Evolutionary conservation across 2,113 vertebrate species (phyloP), one percentile per base, ranked within the genome.

Genomic region (Gracilinanus agilis): DNA sequence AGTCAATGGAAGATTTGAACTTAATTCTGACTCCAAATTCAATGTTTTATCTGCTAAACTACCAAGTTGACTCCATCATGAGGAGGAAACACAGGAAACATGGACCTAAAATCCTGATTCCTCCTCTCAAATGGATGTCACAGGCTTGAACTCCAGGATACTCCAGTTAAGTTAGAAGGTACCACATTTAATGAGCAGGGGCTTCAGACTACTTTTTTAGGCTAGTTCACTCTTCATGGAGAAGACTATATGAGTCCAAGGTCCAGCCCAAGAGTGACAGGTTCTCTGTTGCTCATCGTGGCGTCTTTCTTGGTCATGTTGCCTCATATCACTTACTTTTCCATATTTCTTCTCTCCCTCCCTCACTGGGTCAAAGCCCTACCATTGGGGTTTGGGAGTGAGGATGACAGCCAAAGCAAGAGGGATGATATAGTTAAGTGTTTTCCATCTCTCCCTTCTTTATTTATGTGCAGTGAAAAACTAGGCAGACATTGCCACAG

Each of bases 371-470:
- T 16, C 67, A 40, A 83, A 23, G 67, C 21, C 67, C 19, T 11
- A 2, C 34, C 2, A 83, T 40, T 83, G 67, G n/a, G 67, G n/a
- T 83, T 40, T 23, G 23, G 67, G n/a, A 19, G 19, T 40, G 67
- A 83, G 67, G n/a, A 40, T 83, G 67, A 23, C 67, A 83, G 67
- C 40, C 19, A 83, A 83, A 83, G 67, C 67, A 83, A 83, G n/a
- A 23, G 16, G 67, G 67, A 83, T 83, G 67, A 40, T 83, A 2
- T 83, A 83, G 67, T 83, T 40, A 83, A 83, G n/a, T 83, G 67
- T 83, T 83, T 83, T 83, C 67, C n/a, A 83, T 83, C 67, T 40
- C 67, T n/a, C n/a, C 67, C 67, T 83, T 83, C 67, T 83, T 83
- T 83, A 83, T 83, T 83, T 83, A 83, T 83, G 67, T 83, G 34